Evolutionary conservation across 2,888 invertebrate genomes (phyloP).

Genomic region (Margaritifera margaritifera): DNA sequence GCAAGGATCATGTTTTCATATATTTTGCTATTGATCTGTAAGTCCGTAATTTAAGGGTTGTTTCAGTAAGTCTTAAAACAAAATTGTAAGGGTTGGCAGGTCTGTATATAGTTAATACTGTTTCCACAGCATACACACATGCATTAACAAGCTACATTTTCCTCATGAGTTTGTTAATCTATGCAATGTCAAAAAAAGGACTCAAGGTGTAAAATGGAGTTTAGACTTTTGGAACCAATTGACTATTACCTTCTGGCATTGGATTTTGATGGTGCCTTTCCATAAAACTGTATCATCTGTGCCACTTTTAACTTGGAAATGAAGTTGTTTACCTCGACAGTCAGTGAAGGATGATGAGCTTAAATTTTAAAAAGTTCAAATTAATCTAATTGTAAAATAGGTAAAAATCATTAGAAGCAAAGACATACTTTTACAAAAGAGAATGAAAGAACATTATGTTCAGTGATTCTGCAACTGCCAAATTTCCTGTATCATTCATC

Average conservation of each 20-base stretch:
- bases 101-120: too few relatives aligned
- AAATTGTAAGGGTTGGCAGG: too few relatives aligned
- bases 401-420: not conserved
- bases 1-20: too few relatives aligned
- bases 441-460: not conserved
- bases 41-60: too few relatives aligned
- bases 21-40: too few relatives aligned
- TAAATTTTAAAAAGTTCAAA: constrained; percentile 13
- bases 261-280: constrained; percentile 81
- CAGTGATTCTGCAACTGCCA: not conserved
- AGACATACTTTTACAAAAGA: not conserved
- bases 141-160: too few relatives aligned
- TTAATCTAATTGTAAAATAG: not conserved
- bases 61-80: too few relatives aligned
- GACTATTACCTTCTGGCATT: constrained; percentile 65
- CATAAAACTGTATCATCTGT: constrained; percentile 80
- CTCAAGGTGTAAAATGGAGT: not conserved
- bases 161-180: too few relatives aligned
- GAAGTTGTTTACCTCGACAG: constrained; percentile 78
- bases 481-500: not conserved
- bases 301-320: constrained; percentile 80
- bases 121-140: too few relatives aligned
- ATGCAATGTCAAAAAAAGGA: too few relatives aligned
- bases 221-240: not conserved
- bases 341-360: constrained; percentile 79